Conservation (phyloP, 2,797 vertebrate genomes). For the Anableps anableps region DNA sequence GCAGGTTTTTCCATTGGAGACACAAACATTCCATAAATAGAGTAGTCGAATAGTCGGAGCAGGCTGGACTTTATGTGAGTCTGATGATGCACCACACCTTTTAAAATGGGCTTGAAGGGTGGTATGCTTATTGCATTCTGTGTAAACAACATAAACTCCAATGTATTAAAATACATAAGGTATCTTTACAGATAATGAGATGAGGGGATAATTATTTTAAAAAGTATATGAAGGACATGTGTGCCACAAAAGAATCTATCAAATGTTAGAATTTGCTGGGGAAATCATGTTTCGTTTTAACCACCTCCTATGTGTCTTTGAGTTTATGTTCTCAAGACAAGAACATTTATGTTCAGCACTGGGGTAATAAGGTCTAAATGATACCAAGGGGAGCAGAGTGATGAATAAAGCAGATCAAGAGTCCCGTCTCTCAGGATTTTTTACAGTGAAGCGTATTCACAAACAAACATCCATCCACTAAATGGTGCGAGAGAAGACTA, state of each 20-base stretch:
- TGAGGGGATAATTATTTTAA: background rate
- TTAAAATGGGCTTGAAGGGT: background rate
- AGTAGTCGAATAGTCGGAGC: background rate
- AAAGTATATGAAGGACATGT: background rate
- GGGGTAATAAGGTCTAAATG: constrained; percentile 19
- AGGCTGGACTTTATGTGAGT: constrained; percentile 11
- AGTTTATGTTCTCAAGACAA: background rate
- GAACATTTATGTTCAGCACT: constrained; percentile 11
- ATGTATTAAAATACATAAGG: background rate
- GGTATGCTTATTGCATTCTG: background rate
- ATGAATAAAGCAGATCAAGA: constrained; percentile 32
- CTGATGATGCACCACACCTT: background rate
- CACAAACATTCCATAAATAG: background rate
- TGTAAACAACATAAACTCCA: background rate
- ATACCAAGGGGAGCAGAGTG: constrained; percentile 5
- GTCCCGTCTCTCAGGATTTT: constrained; percentile 27
- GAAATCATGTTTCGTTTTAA: background rate
- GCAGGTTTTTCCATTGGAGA: constrained; percentile 29
- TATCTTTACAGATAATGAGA: background rate
- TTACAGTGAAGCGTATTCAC: background rate
- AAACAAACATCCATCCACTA: constrained; percentile 15
- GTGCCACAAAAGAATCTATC: background rate
- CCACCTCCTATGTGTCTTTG: constrained; percentile 9
- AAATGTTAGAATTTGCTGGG: background rate
- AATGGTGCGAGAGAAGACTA: background rate